Base-by-base conservation (phyloP, 2,888 invertebrate species). In the Stegana nigrithorax region DNA sequence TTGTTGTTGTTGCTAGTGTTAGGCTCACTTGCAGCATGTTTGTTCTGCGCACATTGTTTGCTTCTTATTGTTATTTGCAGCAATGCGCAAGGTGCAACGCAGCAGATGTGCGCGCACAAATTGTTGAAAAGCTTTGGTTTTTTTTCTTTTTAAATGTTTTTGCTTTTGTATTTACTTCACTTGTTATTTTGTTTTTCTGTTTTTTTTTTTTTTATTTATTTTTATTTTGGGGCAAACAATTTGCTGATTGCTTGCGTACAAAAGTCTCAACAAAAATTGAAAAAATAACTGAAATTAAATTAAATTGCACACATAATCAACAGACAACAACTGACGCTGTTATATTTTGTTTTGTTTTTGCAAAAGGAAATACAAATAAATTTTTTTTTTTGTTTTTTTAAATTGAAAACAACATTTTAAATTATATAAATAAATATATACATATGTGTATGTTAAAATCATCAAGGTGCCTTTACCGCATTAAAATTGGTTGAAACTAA, bases 11-110 rank as follows among this genome's bases (percentile, higher is more conserved):
- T 21, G 21, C 27, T 36, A 55, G 44, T 47, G 25, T 59, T 36
- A 27, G 55, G 10, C 26, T 23, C 26, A 39, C 23, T 53, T 67
- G 60, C 14, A 62, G 62, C 68, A 60, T 60, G 23, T 6, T 17
- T 29, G 5, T 26, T 17, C 27, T n/a, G 55, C 19, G 66, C 66
- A 67, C 63, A 67, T 61, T 63, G 60, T 69, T 69, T 67, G 63
- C 63, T 45, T 69, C 69, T 76, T 14, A 21, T 29, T 29, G 29
- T 29, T 29, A 6, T 29, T 29, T 39, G 39, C 14, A 2, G 14
- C 12, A 39, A 14, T 17, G 39, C 39, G 26, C 50, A 25, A 50
- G 50, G 50, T 50, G 50, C 50, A 50, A 50, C 50, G 26, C 26
- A 14, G 50, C 50, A 50, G 50, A 25, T 50, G 50, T 17, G 23